Evolutionary conservation across 23 tunicate genomes (phyloP).

Genomic region (Trididemnum clinides): DNA sequence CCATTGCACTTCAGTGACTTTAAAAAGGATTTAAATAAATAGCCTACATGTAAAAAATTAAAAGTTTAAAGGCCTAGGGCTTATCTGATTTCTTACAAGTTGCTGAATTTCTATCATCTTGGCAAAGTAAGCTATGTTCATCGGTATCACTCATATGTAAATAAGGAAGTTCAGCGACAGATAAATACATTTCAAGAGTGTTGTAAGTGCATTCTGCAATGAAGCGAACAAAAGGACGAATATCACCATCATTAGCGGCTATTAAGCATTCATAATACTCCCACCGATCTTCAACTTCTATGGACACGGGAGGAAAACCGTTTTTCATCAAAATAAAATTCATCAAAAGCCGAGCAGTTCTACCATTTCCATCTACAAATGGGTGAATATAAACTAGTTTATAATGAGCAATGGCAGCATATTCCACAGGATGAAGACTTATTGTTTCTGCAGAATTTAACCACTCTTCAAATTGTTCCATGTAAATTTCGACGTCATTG

Average conservation of each 20-base stretch:
- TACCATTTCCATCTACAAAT: slow-evolving; percentile 95
- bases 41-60: too few relatives aligned
- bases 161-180: slow-evolving; percentile 69
- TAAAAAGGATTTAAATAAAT: too few relatives aligned
- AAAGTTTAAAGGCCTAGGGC: too few relatives aligned
- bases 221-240: slow-evolving; percentile 85
- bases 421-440: slow-evolving; percentile 84
- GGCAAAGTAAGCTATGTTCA: too few relatives aligned
- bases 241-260: slow-evolving; percentile 88
- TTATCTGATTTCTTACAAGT: too few relatives aligned
- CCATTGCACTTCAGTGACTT: too few relatives aligned
- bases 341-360: slow-evolving; percentile 94
- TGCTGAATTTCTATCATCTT: too few relatives aligned
- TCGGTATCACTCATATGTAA: slow-evolving; percentile 26
- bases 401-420: slow-evolving; percentile 94
- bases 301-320: slow-evolving; percentile 91
- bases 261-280: slow-evolving; percentile 78
- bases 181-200: slow-evolving; percentile 75
- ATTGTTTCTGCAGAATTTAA: slow-evolving; percentile 57
- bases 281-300: slow-evolving; percentile 84
- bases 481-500: slow-evolving; percentile 64
- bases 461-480: slow-evolving; percentile 92
- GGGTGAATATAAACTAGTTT: slow-evolving; percentile 93
- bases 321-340: slow-evolving; percentile 87
- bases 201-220: slow-evolving; percentile 75